Evolutionary conservation across 2,888 invertebrate species (phyloP).

Genomic region (Tridacna gigas): DNA sequence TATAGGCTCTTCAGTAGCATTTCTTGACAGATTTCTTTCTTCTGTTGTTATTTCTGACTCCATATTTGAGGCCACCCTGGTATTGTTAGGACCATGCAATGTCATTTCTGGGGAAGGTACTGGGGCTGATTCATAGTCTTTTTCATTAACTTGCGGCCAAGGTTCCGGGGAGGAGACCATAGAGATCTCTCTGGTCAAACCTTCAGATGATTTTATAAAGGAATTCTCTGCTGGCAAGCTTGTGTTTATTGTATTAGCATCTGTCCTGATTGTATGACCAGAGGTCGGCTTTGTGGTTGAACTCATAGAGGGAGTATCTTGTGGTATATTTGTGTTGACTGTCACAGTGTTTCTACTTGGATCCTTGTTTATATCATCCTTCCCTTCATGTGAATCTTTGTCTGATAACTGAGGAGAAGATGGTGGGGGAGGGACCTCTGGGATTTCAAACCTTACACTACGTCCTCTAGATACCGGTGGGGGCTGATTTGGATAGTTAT

Average conservation of each 20-base stretch:
- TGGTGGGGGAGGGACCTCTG: slow-evolving; percentile 68
- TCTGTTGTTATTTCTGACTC: slow-evolving; percentile 5
- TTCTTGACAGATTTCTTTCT: slow-evolving; percentile 39
- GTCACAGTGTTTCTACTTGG: slow-evolving; percentile 54
- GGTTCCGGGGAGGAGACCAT: slow-evolving; percentile 72
- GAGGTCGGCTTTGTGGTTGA: slow-evolving; percentile 47
- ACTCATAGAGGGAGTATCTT: slow-evolving; percentile 45
- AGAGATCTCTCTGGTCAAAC: slow-evolving; percentile 56
- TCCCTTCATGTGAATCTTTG: slow-evolving; percentile 32
- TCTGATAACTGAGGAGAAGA: slow-evolving; percentile 66
- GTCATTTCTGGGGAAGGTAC: slow-evolving; percentile 56
- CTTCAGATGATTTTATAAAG: slow-evolving; percentile 35
- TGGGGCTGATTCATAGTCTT: slow-evolving; percentile 69
- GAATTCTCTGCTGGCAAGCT: slow-evolving; percentile 53
- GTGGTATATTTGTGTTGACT: slow-evolving; percentile 44
- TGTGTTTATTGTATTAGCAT: slow-evolving; percentile 64
- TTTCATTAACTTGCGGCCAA: slow-evolving; percentile 77
- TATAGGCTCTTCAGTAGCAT: slow-evolving; percentile 30
- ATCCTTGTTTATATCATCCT: slow-evolving; percentile 18
- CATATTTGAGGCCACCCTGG: neutral
- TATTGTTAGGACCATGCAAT: slow-evolving; percentile 34
- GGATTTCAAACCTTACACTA: slow-evolving; percentile 66
- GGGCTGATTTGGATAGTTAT: slow-evolving; percentile 42
- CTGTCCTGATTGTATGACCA: slow-evolving; percentile 54
- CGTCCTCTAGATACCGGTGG: slow-evolving; percentile 62